Evolutionary conservation across 2,797 vertebrate species (phyloP), one percentile per base, ranked within the genome.

Genomic region (Cottoperca gobio): DNA sequence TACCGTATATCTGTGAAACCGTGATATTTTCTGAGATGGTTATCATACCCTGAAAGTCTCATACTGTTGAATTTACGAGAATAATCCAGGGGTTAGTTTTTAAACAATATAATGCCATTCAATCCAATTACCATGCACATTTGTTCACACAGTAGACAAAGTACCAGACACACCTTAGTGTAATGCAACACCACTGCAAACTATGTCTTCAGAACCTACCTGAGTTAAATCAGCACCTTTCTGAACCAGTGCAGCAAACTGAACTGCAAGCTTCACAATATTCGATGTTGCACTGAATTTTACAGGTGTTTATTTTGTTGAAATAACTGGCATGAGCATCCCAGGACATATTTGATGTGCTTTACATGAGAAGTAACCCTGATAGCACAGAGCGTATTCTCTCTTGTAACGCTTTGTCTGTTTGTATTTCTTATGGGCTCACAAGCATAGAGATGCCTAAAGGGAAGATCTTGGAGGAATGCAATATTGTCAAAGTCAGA

Each of bases 391-490:
- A 33, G n/a, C 49, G 21, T 33, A 14, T 58, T 72, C 63, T 46
- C 42, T 76, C 64, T 61, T 72, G 49, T 60, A 62, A 53, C 52
- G 28, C 60, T 84, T 82, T 83, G 63, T 82, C 62, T 64, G 59
- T 73, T 80, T 76, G 68, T 62, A 57, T 81, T 75, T 79, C 58
- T 66, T 59, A 68, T 72, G 76, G 59, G 55, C 71, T 73, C 68
- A 68, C 55, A 48, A 66, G 63, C 62, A 64, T 82, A 62, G 40
- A 77, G 78, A 70, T 50, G 65, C 65, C 78, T 54, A 9, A 10
- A 62, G 58, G 72, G 58, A 76, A 73, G 73, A 71, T 83, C 59
- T 43, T 13, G 14, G 21, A 71, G 68, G n/a, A 85, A 85, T 61
- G 54, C 50, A 64, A 28, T 67, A 53, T 70, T 84, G 78, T 79